A percentile compares a stretch with the other conserved stretches of the same genome.
Evolutionary conservation across 2,113 vertebrate species (phyloP).

Genomic region (Alectura lathami): DNA sequence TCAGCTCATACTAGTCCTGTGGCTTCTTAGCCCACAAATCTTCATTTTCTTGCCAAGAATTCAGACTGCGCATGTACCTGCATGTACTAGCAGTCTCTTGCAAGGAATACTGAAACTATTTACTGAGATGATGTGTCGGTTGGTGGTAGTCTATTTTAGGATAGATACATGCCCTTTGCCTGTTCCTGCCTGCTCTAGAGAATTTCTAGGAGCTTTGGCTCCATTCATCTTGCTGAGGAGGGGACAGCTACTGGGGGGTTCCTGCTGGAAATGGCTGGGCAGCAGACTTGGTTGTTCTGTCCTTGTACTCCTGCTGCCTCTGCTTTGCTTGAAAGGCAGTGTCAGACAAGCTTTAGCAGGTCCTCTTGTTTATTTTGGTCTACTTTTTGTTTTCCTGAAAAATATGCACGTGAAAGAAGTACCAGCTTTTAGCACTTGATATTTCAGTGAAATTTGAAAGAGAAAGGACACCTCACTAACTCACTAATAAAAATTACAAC

Average conservation of each 20-base stretch:
- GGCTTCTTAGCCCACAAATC: neutral
- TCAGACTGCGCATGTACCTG: neutral
- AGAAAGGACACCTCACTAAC: neutral
- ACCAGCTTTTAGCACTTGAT: neutral
- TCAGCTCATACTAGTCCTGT: neutral
- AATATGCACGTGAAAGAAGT: neutral
- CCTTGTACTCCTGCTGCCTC: neutral
- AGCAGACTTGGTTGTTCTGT: neutral
- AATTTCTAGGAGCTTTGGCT: neutral
- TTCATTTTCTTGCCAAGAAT: neutral
- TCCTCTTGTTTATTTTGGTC: neutral
- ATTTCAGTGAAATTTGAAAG: neutral
- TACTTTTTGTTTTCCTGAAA: neutral
- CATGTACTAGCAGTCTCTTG: neutral
- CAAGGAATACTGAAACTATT: neutral
- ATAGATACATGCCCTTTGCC: neutral
- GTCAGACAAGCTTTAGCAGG: neutral
- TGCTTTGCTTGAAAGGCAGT: neutral
- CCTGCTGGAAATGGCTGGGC: neutral
- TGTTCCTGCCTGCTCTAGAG: neutral
- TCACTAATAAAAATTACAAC: neutral
- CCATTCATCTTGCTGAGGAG: neutral
- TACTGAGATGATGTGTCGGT: neutral
- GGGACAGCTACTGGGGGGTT: neutral
- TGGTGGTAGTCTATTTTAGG: neutral